Conservation (phyloP, 2,113 vertebrate genomes). For the Thermophis baileyi region DNA sequence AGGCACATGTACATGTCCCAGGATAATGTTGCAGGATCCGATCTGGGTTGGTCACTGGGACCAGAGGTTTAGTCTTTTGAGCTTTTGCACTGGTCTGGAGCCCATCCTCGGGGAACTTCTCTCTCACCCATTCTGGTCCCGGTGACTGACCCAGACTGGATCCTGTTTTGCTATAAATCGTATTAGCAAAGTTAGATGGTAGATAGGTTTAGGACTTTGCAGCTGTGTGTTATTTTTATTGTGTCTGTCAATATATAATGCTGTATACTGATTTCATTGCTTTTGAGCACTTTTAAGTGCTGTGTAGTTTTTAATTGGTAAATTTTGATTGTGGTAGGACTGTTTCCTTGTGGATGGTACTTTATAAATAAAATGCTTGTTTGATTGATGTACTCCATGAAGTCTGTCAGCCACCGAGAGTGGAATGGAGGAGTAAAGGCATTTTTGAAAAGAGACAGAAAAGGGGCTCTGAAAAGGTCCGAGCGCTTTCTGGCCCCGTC, state of each 20-base stretch:
- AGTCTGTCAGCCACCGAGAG: neutral
- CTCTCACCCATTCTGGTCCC: neutral
- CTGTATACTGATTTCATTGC: neutral
- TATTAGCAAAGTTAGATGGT: neutral
- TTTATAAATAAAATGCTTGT: neutral
- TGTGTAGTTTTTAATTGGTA: neutral
- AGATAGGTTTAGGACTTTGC: neutral
- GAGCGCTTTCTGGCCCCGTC: neutral
- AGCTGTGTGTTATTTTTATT: neutral
- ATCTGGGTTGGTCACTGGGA: neutral
- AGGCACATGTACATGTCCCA: no score
- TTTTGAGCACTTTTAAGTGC: neutral
- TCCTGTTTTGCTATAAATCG: neutral
- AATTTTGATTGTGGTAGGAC: neutral
- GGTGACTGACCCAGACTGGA: neutral
- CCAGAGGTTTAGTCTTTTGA: neutral
- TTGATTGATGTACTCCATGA: neutral
- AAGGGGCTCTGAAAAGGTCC: neutral
- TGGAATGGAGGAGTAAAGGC: neutral
- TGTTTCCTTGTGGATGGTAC: neutral
- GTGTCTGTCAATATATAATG: neutral
- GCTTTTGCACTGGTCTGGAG: neutral
- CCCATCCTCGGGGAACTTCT: no score
- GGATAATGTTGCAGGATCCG: no score
- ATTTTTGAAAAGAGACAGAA: neutral